Conservation (phyloP, 35 echinoderm and acorn worm species). For the Apostichopus californicus region DNA sequence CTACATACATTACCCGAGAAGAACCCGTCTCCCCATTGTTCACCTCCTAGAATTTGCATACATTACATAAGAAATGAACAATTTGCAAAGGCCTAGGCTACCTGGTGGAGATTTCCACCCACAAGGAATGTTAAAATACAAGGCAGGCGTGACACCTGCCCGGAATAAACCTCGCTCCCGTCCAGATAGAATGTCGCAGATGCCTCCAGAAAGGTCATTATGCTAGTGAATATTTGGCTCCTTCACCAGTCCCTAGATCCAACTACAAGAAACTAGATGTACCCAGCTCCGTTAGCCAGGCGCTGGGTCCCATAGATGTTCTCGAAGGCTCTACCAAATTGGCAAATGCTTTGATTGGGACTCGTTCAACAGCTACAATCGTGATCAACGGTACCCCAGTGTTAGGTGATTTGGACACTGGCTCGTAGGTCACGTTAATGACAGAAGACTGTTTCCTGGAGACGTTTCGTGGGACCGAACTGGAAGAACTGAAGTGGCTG, state of each 20-base stretch:
- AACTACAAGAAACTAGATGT: conserved; percentile 24
- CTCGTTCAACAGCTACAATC: background rate
- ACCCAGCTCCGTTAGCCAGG: conserved; percentile 24
- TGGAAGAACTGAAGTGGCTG: background rate
- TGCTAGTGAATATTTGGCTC: background rate
- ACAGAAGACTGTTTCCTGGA: conserved; percentile 9
- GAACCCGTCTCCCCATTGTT: too few species aligned
- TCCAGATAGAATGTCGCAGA: background rate
- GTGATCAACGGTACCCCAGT: background rate
- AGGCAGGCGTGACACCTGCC: too few species aligned
- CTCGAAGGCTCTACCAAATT: too few species aligned
- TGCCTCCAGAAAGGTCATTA: background rate
- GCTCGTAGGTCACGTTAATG: conserved; percentile 22
- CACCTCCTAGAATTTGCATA: too few species aligned
- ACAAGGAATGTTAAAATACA: too few species aligned
- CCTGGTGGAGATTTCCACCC: too few species aligned
- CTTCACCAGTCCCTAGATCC: background rate
- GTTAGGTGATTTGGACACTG: conserved; percentile 6
- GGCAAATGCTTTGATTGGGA: background rate
- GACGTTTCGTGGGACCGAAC: background rate
- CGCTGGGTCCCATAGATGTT: background rate
- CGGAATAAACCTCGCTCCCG: background rate
- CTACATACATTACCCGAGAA: too few species aligned
- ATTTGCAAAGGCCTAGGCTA: too few species aligned
- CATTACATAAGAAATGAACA: too few species aligned